A percentile compares a stretch with the other conserved stretches of the same genome.
These are phyloP conservation scores for Bursaphelenchus mucronatus DNA, from an alignment of 1,140 invertebrate species.

Conservation along the genomic window DNA sequence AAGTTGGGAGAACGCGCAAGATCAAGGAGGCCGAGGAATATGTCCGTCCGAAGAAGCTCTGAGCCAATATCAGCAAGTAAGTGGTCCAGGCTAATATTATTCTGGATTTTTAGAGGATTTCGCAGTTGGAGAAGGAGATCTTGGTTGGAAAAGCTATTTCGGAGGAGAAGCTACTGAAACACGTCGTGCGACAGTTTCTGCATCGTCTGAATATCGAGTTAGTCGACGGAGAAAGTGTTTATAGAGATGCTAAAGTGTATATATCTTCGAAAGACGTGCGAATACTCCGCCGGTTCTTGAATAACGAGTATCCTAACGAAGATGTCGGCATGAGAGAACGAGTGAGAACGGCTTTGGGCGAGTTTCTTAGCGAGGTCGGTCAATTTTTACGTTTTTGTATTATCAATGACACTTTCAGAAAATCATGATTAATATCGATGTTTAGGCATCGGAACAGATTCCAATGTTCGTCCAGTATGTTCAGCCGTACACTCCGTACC, in stretches of 20 bases:
- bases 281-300: constrained; percentile 28
- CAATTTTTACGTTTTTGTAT: constrained; percentile 7
- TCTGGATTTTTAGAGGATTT: constrained; percentile 11
- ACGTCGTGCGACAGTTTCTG: constrained; percentile 36
- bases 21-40: background rate
- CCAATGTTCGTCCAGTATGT: constrained; percentile 26
- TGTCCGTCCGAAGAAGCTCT: constrained; percentile 18
- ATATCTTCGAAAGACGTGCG: constrained; percentile 24
- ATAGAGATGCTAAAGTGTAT: constrained; percentile 34
- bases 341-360: constrained; percentile 32
- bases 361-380: constrained; percentile 36
- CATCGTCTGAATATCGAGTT: constrained; percentile 28
- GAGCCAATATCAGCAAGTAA: constrained; percentile 21
- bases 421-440: background rate
- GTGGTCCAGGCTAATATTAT: constrained; percentile 6
- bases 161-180: constrained; percentile 43
- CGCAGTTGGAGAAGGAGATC: constrained; percentile 23
- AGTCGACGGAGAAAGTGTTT: constrained; percentile 8
- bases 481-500: constrained; percentile 28
- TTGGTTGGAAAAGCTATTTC: constrained; percentile 24
- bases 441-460: constrained; percentile 26
- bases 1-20: background rate
- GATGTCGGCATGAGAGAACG: constrained; percentile 39
- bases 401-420: background rate
- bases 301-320: constrained; percentile 26